Evolutionary conservation across 1,140 invertebrate species (phyloP).

Genomic region (Bombus confusus): DNA sequence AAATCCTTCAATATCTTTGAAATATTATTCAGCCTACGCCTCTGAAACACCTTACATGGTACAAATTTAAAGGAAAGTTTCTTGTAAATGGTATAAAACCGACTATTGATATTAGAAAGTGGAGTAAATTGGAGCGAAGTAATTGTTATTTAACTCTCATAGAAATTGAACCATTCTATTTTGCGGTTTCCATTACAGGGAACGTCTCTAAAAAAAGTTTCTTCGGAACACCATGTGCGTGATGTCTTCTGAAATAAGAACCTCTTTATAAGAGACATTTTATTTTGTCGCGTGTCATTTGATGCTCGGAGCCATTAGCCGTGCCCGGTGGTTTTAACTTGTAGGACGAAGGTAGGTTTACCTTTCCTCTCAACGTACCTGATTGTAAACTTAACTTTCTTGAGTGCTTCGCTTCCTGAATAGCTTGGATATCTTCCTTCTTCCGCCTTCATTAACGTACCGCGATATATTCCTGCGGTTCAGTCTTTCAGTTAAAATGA

Average conservation of each 20-base stretch:
- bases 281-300: constrained; percentile 69
- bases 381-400: constrained; percentile 68
- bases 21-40: too few relatives aligned
- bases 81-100: neutral
- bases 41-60: too few relatives aligned
- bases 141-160: neutral
- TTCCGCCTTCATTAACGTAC: constrained; percentile 57
- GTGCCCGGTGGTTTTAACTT: constrained; percentile 57
- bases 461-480: constrained; percentile 45
- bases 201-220: neutral
- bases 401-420: constrained; percentile 66
- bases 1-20: too few relatives aligned
- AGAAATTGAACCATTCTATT: neutral
- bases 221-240: neutral
- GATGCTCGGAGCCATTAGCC: constrained; percentile 65
- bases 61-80: too few relatives aligned
- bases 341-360: constrained; percentile 58
- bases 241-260: constrained; percentile 57
- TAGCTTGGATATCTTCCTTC: constrained; percentile 58
- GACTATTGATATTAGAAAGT: neutral
- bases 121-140: neutral
- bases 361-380: constrained; percentile 63
- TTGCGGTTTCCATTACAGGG: constrained; percentile 1
- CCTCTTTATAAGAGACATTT: constrained; percentile 52
- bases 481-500: constrained; percentile 30